Percentiles rank a stretch among this genome's conserved stretches.
phyloP scores from a whole-genome alignment of 2,113 vertebrate genomes.

The Tylochromis polylepis region DNA sequence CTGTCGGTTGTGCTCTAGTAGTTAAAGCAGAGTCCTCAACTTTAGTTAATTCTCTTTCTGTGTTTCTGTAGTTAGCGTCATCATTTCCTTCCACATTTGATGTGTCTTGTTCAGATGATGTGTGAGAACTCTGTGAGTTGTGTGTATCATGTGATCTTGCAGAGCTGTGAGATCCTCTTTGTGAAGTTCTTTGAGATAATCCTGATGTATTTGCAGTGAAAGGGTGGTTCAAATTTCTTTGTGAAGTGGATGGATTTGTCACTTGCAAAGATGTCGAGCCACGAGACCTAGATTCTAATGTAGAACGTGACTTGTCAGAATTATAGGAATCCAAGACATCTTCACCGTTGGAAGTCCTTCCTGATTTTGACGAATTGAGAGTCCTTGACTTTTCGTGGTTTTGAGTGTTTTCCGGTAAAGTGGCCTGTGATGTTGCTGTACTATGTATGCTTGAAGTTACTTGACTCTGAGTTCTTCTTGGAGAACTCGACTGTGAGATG shows the following conservation, averaged over 20 bases:
- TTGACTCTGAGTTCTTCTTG: conserved; percentile 30
- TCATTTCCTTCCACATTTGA: conserved; percentile 6
- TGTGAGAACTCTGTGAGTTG: conserved; percentile 9
- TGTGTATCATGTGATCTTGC: conserved; percentile 1
- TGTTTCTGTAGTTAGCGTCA: conserved; percentile 1
- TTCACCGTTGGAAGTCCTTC: neutral
- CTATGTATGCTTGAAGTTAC: conserved; percentile 2
- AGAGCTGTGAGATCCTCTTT: conserved; percentile 7
- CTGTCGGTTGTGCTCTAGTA: neutral
- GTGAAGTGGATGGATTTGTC: neutral
- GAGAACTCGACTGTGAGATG: conserved; percentile 56
- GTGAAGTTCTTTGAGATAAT: neutral
- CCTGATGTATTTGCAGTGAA: neutral
- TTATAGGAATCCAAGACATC: neutral
- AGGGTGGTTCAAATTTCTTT: neutral
- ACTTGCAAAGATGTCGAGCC: neutral
- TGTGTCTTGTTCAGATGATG: conserved; percentile 18
- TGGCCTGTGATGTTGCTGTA: conserved; percentile 29
- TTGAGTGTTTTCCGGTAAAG: conserved; percentile 24
- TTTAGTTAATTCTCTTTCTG: conserved; percentile 17
- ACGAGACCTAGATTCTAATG: conserved; percentile 16
- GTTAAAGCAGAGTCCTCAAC: conserved; percentile 36
- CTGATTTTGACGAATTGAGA: neutral
- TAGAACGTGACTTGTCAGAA: conserved; percentile 5
- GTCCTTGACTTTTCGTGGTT: neutral